Evolutionary conservation across 2,888 invertebrate genomes (phyloP).

Genomic region (Eutolmus rufibarbis): DNA sequence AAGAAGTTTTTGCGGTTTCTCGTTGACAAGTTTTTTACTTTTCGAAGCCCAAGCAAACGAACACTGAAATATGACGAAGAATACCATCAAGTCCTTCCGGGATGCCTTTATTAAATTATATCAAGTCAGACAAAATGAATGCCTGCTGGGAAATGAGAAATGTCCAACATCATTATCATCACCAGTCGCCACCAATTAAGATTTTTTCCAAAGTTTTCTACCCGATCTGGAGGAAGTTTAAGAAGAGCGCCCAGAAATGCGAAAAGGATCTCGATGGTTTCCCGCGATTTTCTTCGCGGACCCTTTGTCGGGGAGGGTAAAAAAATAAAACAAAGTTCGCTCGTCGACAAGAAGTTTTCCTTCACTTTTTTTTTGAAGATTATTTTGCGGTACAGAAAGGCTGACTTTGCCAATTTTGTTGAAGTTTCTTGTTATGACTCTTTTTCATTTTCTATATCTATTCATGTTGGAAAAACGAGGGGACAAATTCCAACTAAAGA

Average conservation of each 20-base stretch:
- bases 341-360: background rate
- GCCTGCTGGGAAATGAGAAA: slow-evolving; percentile 30
- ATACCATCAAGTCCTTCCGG: slow-evolving; percentile 27
- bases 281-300: background rate
- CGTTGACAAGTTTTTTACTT: slow-evolving; percentile 18
- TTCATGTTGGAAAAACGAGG: background rate
- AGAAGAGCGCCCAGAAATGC: slow-evolving; percentile 8
- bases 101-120: slow-evolving; percentile 14
- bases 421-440: background rate
- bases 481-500: background rate
- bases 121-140: slow-evolving; percentile 10
- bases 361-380: background rate
- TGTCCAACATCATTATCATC: slow-evolving; percentile 3
- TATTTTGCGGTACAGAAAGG: background rate
- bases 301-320: background rate
- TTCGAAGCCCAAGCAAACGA: background rate
- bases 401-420: background rate
- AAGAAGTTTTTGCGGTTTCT: slow-evolving; percentile 32
- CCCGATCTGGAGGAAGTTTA: background rate
- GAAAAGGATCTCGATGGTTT: background rate
- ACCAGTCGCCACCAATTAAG: slow-evolving; percentile 25
- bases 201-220: slow-evolving; percentile 20
- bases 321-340: background rate
- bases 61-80: background rate
- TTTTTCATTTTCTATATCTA: background rate